Conservation (phyloP, 1,140 invertebrate genomes). For the Camponotus vicinus region DNA sequence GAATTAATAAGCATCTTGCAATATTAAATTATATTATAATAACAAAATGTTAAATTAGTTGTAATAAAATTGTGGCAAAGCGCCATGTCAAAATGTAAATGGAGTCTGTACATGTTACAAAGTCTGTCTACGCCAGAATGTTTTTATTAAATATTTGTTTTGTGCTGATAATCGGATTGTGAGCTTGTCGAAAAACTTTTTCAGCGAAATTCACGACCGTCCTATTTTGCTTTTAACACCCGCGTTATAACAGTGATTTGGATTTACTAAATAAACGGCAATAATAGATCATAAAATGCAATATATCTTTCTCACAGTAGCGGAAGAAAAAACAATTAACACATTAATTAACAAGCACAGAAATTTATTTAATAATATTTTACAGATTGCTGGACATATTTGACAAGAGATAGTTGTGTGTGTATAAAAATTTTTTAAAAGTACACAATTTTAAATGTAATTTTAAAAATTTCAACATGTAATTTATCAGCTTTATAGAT, state of each 20-base stretch:
- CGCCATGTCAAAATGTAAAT: conserved; percentile 17
- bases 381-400: no score
- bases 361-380: no score
- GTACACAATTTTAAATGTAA: no score
- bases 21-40: conserved; percentile 42
- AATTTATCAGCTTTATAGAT: neutral
- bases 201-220: neutral
- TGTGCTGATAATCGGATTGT: conserved; percentile 31
- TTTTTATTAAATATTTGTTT: conserved; percentile 38
- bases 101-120: conserved; percentile 10
- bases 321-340: neutral
- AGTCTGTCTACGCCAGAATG: neutral
- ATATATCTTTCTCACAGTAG: neutral
- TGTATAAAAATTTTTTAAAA: no score
- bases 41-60: conserved; percentile 18
- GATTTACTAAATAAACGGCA: neutral
- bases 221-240: conserved; percentile 28
- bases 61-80: conserved; percentile 15
- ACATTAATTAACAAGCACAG: neutral
- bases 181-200: conserved; percentile 12
- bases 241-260: neutral
- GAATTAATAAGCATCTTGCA: conserved; percentile 12
- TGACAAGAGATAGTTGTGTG: no score
- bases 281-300: neutral
- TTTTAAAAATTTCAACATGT: neutral